Evolutionary conservation across 2,888 invertebrate genomes (phyloP).

Genomic region (Ypsolopha sequella): DNA sequence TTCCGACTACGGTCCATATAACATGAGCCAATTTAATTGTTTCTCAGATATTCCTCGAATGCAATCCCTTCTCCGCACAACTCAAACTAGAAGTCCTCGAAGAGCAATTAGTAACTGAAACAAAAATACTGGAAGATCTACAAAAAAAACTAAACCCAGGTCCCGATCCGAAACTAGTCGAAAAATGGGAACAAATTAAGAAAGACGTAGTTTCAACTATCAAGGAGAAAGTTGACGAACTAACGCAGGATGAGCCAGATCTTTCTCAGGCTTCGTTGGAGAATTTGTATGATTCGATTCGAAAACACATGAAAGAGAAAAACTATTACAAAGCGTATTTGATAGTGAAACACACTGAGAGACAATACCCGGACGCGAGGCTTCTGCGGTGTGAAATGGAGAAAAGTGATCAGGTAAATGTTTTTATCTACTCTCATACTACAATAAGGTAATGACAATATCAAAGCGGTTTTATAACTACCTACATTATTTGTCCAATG

Average conservation of each 20-base stretch:
- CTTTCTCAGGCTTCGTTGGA: constrained; percentile 54
- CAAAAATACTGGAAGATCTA: constrained; percentile 73
- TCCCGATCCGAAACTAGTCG: constrained; percentile 51
- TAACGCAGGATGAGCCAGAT: constrained; percentile 58
- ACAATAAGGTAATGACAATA: no score
- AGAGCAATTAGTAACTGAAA: constrained; percentile 71
- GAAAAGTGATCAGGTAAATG: constrained; percentile 58
- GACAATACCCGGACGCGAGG: constrained; percentile 57
- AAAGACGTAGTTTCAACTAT: constrained; percentile 60
- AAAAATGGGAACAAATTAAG: constrained; percentile 67
- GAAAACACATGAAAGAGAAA: constrained; percentile 50
- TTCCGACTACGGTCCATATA: no score
- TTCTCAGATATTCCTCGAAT: constrained; percentile 77
- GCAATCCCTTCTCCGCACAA: constrained; percentile 88
- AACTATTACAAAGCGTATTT: constrained; percentile 67
- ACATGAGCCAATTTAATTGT: not conserved
- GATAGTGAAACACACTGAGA: constrained; percentile 56
- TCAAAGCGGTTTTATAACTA: no score
- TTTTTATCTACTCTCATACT: no score
- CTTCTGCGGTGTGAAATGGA: constrained; percentile 56
- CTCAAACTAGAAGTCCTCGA: constrained; percentile 70
- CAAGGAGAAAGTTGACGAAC: constrained; percentile 51
- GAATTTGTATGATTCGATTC: constrained; percentile 51
- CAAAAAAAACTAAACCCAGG: constrained; percentile 58
- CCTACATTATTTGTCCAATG: no score